These are phyloP conservation scores for Pseudochaenichthys georgianus DNA, from an alignment of 2,797 vertebrate species.

Conservation along the genomic window DNA sequence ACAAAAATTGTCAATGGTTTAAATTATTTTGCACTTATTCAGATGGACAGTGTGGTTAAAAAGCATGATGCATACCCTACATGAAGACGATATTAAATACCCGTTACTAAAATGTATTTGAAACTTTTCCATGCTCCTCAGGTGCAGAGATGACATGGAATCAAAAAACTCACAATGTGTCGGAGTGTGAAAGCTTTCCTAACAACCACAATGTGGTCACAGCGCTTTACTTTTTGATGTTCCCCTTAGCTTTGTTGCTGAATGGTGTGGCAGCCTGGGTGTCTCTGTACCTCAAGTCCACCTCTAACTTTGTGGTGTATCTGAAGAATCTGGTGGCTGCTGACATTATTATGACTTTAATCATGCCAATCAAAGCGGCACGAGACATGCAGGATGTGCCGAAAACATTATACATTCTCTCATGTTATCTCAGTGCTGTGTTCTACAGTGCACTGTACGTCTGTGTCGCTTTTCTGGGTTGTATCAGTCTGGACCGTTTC, in stretches of 20 bases:
- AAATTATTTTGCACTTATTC: background rate
- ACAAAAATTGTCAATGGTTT: background rate
- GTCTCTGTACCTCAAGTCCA: conserved; percentile 90
- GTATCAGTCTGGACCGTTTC: conserved; percentile 92
- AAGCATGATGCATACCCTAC: background rate
- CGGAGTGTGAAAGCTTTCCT: background rate
- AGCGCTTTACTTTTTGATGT: conserved; percentile 84
- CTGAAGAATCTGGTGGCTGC: conserved; percentile 92
- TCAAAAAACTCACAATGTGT: conserved; percentile 2
- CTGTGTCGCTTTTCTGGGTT: conserved; percentile 88
- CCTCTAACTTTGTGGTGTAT: conserved; percentile 91
- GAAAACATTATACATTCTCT: conserved; percentile 68
- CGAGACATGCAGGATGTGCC: conserved; percentile 71
- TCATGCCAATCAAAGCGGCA: conserved; percentile 84
- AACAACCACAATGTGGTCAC: conserved; percentile 30
- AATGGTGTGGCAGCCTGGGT: conserved; percentile 91
- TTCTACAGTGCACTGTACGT: conserved; percentile 90
- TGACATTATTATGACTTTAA: conserved; percentile 90
- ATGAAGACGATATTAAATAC: background rate
- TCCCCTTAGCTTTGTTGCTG: conserved; percentile 87
- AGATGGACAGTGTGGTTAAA: background rate
- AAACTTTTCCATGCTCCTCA: conserved; percentile 25
- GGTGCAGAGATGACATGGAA: conserved; percentile 32
- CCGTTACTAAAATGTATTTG: background rate
- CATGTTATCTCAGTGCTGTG: conserved; percentile 83